phyloP scores from a whole-genome alignment of 2,113 vertebrate genomes.

The Orthonyx spaldingii region DNA sequence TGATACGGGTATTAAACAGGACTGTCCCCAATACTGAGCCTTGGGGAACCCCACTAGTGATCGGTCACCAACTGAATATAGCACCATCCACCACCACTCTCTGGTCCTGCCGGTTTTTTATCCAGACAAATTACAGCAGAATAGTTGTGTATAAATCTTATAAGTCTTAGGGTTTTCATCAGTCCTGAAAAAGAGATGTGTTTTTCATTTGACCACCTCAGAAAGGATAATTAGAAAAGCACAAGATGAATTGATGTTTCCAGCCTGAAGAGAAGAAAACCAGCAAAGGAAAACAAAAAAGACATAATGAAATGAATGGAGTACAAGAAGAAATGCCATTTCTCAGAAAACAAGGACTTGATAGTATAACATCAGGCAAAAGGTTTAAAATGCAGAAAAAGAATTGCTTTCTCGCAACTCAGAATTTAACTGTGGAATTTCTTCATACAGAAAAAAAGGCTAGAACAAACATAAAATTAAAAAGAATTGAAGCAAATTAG shows the following conservation, averaged over 20 bases:
- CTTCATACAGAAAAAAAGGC: not conserved
- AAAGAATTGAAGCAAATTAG: not conserved
- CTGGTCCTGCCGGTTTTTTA: not conserved
- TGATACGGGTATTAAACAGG: not conserved
- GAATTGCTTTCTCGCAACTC: not conserved
- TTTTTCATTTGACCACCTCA: not conserved
- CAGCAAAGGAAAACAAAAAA: not conserved
- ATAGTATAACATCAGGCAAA: not conserved
- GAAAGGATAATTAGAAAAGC: not conserved
- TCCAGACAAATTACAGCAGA: not conserved
- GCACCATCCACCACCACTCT: not conserved
- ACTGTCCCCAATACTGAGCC: not conserved
- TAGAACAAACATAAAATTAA: not conserved
- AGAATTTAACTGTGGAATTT: not conserved
- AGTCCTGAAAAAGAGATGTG: not conserved
- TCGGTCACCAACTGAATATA: rapidly evolving
- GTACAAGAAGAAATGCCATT: not conserved
- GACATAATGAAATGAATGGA: not conserved
- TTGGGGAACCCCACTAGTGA: not conserved
- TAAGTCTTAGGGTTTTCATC: not conserved
- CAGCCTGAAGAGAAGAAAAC: not conserved
- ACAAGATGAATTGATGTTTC: not conserved
- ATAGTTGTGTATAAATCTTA: not conserved
- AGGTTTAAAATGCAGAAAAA: not conserved
- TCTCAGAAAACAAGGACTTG: not conserved